Conservation (phyloP, 2,888 invertebrate species). For the Thecocarcelia acutangulata region DNA sequence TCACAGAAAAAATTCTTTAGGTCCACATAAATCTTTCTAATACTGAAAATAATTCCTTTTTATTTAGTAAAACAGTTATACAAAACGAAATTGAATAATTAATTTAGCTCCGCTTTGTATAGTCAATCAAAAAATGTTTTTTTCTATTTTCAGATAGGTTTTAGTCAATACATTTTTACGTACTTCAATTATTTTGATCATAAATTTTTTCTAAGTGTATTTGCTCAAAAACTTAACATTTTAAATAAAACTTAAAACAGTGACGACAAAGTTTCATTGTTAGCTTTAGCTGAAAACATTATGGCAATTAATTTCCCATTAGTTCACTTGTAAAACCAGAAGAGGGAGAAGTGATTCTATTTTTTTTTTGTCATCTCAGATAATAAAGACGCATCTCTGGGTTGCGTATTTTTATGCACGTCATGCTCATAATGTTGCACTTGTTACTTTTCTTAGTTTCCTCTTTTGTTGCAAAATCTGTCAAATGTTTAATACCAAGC, state of each 20-base stretch:
- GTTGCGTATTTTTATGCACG: constrained; percentile 44
- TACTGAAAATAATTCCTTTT: too few species aligned
- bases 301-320: constrained; percentile 73
- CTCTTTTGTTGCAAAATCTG: constrained; percentile 51
- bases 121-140: too few species aligned
- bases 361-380: not conserved
- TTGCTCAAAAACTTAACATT: not conserved
- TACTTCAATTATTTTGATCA: too few species aligned
- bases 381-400: constrained; percentile 44
- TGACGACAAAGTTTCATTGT: constrained; percentile 41
- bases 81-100: too few species aligned
- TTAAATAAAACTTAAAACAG: constrained; percentile 16
- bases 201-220: not conserved
- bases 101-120: too few species aligned
- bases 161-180: too few species aligned
- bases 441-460: not conserved
- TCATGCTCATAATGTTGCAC: constrained; percentile 1
- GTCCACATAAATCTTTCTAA: too few species aligned
- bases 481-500: constrained; percentile 64
- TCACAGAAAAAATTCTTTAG: too few species aligned
- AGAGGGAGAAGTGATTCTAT: not conserved
- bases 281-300: constrained; percentile 55
- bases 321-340: constrained; percentile 38
- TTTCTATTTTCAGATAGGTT: too few species aligned
- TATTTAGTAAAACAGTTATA: too few species aligned